These are phyloP conservation scores for Acleris sparsana DNA, from an alignment of 2,888 invertebrate genomes.

Conservation along the genomic window DNA sequence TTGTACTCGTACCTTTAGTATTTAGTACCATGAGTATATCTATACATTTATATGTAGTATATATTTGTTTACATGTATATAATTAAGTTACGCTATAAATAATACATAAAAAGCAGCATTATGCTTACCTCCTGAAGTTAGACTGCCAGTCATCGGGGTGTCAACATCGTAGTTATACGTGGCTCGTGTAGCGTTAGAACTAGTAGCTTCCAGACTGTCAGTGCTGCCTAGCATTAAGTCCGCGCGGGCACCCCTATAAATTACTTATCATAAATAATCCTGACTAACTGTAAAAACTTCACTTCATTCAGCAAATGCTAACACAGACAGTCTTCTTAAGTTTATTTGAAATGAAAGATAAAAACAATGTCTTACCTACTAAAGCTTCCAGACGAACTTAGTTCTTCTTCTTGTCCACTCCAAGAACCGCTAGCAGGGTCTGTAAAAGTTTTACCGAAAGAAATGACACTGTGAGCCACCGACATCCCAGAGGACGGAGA, in stretches of 20 bases:
- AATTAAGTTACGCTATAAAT: neutral
- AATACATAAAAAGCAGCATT: constrained; percentile 6
- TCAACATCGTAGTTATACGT: constrained; percentile 93
- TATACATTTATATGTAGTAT: too few relatives aligned
- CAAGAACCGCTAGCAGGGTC: constrained; percentile 83
- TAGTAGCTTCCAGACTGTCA: constrained; percentile 89
- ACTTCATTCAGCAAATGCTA: neutral
- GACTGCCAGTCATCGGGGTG: constrained; percentile 93
- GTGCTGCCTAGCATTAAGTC: constrained; percentile 86
- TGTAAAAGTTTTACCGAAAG: constrained; percentile 81
- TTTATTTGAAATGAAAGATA: neutral
- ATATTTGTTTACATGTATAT: too few relatives aligned
- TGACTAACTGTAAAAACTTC: neutral
- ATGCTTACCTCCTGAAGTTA: constrained; percentile 86
- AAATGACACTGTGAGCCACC: constrained; percentile 74
- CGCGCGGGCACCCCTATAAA: constrained; percentile 68
- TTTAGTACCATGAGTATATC: too few relatives aligned
- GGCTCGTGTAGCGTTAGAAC: constrained; percentile 91
- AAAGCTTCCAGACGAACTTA: constrained; percentile 80
- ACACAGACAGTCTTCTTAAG: too few relatives aligned
- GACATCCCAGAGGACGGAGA: constrained; percentile 81
- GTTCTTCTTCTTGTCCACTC: constrained; percentile 81
- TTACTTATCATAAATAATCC: neutral
- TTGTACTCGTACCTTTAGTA: too few relatives aligned
- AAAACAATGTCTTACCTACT: constrained; percentile 62